Conservation (phyloP, 1,140 invertebrate genomes). For the Drosophila biarmipes region DNA sequence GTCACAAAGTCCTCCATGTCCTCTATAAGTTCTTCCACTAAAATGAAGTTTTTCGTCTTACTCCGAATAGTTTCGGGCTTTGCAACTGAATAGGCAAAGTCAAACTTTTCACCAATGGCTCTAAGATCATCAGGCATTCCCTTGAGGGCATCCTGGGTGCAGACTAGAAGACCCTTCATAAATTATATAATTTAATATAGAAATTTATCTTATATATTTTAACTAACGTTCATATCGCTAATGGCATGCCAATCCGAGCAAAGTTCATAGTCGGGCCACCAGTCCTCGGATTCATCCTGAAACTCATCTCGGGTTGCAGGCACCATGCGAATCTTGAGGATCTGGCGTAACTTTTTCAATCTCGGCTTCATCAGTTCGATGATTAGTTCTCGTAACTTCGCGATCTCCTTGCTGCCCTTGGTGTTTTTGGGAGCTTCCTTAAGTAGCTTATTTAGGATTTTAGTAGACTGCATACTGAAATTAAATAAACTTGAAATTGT, state of each 20-base stretch:
- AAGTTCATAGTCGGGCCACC: constrained; percentile 56
- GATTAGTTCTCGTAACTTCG: constrained; percentile 23
- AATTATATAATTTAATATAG: not conserved
- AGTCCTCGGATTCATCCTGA: constrained; percentile 13
- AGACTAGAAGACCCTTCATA: constrained; percentile 30
- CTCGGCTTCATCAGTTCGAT: constrained; percentile 44
- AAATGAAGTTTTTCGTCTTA: constrained; percentile 1
- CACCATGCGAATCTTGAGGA: constrained; percentile 22
- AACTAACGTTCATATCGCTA: constrained; percentile 53
- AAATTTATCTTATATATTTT: too few relatives aligned
- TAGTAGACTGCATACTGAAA: constrained; percentile 18
- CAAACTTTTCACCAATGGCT: constrained; percentile 24
- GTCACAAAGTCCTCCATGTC: constrained; percentile 36
- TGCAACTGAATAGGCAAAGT: constrained; percentile 5
- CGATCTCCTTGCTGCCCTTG: constrained; percentile 1
- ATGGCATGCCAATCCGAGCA: constrained; percentile 27
- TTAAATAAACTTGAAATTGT: not conserved
- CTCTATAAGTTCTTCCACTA: constrained; percentile 27
- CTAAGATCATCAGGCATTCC: constrained; percentile 28
- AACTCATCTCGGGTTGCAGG: constrained; percentile 13
- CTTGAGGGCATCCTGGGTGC: constrained; percentile 12
- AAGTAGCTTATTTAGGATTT: constrained; percentile 13
- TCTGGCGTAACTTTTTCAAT: constrained; percentile 3
- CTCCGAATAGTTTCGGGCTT: not conserved
- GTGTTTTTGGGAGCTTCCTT: not conserved